These are phyloP conservation scores for Rhombomys opimus DNA, from an alignment of 2,113 vertebrate species.

Conservation along the genomic window DNA sequence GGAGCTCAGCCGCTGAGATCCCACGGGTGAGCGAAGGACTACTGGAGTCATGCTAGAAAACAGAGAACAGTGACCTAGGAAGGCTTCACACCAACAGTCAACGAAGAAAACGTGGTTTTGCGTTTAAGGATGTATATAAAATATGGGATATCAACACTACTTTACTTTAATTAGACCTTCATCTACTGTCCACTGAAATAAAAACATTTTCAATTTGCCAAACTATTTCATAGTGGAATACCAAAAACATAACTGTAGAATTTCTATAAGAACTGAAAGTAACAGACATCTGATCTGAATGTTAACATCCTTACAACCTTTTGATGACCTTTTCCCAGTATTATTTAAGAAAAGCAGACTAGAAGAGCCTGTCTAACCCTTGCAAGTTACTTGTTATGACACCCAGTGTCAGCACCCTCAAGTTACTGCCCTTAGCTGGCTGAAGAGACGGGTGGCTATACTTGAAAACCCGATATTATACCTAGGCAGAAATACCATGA, in stretches of 20 bases:
- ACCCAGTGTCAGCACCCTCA: slow-evolving; percentile 18
- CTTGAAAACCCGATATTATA: slow-evolving; percentile 35
- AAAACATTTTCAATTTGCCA: slow-evolving; percentile 28
- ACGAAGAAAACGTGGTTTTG: slow-evolving; percentile 48
- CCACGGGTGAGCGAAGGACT: slow-evolving; percentile 91
- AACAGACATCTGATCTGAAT: slow-evolving; percentile 14
- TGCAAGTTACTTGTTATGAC: neutral
- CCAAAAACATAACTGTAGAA: neutral
- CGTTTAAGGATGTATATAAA: slow-evolving; percentile 57
- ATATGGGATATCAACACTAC: neutral
- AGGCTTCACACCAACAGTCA: slow-evolving; percentile 14
- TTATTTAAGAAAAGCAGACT: slow-evolving; percentile 38
- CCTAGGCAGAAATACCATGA: slow-evolving; percentile 43
- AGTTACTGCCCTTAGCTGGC: slow-evolving; percentile 49
- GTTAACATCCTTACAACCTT: slow-evolving; percentile 38
- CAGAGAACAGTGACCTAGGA: neutral
- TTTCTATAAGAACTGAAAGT: slow-evolving; percentile 18
- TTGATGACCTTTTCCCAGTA: slow-evolving; percentile 8
- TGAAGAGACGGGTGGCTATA: slow-evolving; percentile 30
- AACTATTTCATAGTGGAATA: slow-evolving; percentile 27
- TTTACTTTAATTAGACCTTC: slow-evolving; percentile 36
- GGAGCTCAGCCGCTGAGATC: slow-evolving; percentile 87
- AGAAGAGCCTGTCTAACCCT: neutral
- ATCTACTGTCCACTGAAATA: slow-evolving; percentile 50
- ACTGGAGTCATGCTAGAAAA: slow-evolving; percentile 91